Evolutionary conservation across 2,797 vertebrate genomes (phyloP), one percentile per base, ranked within the genome.

Genomic region (Hafferia zeledoni): DNA sequence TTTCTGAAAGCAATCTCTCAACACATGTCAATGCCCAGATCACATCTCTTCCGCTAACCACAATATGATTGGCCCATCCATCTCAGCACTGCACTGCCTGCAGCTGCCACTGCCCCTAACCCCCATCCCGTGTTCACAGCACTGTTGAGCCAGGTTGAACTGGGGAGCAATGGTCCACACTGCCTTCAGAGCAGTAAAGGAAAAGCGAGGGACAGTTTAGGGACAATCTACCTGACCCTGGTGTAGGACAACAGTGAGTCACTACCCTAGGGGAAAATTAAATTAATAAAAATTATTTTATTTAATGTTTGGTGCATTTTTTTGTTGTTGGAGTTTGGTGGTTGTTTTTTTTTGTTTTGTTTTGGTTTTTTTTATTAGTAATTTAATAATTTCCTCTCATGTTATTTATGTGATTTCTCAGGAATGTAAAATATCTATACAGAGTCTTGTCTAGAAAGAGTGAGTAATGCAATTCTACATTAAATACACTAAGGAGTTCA

Each of bases 401-500:
- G 78, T 71, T 79, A 50, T 84, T 72, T 3, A 33, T 47, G 55
- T 67, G 30, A 65, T 76, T 94, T 95, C 43, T 68, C 24, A 89
- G 63, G 72, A 95, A 89, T 88, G 75, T 5, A n/a, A 83, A 91
- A 10, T 57, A 63, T 83, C 69, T 65, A 25, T 55, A 20, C 6
- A 44, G 43, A 59, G 25, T 17, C 23, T 63, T 86, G 69, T 43
- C 59, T 79, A 39, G 47, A 76, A 83, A 76, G 35, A 93, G 35
- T 90, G 87, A 96, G 91, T 69, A 69, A 92, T 95, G 69, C 24
- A 92, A 47, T 93, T 93, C 69, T 67, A 46, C 22, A 43, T 81
- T 65, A 95, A 91, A 90, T 89, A 92, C 57, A 87, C 74, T 61
- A 68, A 88, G 87, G 11, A 83, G 76, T 79, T 92, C 91, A 84